Evolutionary conservation across 2,797 vertebrate species (phyloP).

Genomic region (Gadopsis bispinosus): DNA sequence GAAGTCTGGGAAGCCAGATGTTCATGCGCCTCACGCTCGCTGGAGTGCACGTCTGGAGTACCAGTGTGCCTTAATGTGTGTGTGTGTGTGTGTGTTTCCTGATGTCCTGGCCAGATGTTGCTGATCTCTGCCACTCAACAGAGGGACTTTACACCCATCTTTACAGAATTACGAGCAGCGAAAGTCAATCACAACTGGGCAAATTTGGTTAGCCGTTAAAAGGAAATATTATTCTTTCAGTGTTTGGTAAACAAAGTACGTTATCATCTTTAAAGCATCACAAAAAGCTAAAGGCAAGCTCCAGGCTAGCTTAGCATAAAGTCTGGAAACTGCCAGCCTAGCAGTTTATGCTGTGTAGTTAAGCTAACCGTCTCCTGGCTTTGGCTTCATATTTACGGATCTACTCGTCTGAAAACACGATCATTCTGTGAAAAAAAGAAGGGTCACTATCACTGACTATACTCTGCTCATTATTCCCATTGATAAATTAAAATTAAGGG

Average conservation of each 20-base stretch:
- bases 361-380: background rate
- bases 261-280: background rate
- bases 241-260: background rate
- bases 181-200: slow-evolving; percentile 20
- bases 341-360: background rate
- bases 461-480: background rate
- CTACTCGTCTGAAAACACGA: background rate
- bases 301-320: too few relatives aligned
- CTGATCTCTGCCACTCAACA: slow-evolving; percentile 75
- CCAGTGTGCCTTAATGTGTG: slow-evolving; percentile 47
- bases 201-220: slow-evolving; percentile 38
- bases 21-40: slow-evolving; percentile 73
- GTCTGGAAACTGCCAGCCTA: too few relatives aligned
- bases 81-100: slow-evolving; percentile 61
- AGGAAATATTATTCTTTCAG: slow-evolving; percentile 10
- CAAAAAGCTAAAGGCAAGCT: background rate
- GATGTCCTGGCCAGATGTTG: slow-evolving; percentile 86
- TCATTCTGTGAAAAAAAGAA: background rate
- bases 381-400: background rate
- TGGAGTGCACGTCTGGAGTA: slow-evolving; percentile 61
- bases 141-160: slow-evolving; percentile 66
- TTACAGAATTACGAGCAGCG: slow-evolving; percentile 49
- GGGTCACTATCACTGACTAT: background rate
- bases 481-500: background rate
- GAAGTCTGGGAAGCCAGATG: slow-evolving; percentile 85